Evolutionary conservation across 1,140 invertebrate species (phyloP), one percentile per base, ranked within the genome.

Genomic region (Halotydeus destructor): DNA sequence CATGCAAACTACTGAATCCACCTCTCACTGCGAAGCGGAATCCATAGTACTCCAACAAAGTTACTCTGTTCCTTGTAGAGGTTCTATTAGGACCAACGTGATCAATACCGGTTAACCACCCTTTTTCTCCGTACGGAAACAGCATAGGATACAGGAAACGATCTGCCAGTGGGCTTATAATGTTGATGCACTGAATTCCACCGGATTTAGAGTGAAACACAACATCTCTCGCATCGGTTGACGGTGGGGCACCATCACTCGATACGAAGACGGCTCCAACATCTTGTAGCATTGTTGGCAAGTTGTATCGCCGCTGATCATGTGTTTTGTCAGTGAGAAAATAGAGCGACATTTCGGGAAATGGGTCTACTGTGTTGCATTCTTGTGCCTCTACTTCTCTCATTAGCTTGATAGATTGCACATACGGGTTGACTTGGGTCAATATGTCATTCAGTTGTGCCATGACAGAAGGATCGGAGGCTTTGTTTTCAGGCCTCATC

Each of bases 1-100:
- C 24, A 12, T 49, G 36, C n/a, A 60, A 30, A 9, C 41, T 27
- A 37, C 51, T 57, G 34, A 46, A 50, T 22, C n/a, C 12, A n/a
- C n/a, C n/a, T n/a, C n/a, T n/a, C n/a, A n/a, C n/a, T n/a, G n/a
- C n/a, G n/a, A n/a, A n/a, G n/a, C n/a, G n/a, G n/a, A n/a, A n/a
- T n/a, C n/a, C n/a, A n/a, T n/a, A n/a, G n/a, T n/a, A 36, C 19
- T 36, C 16, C 6, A 8, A 22, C 8, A 36, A n/a, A 36, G 6
- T 19, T 12, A 36, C 18, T 36, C 12, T 5, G 8, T 3, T 36
- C 5, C 19, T n/a, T 22, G 3, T 36, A 16, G 12, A n/a, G 6
- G 9, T 16, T 3, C 5, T 36, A 3, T 36, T 5, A 18, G 21
- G 34, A 36, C 5, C 8, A 9, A 36, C 8, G 24, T 36, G 3